A percentile compares a stretch with the other conserved stretches of the same genome.
Conservation (phyloP, 2,888 invertebrate genomes). For the Nephrotoma appendiculata region DNA sequence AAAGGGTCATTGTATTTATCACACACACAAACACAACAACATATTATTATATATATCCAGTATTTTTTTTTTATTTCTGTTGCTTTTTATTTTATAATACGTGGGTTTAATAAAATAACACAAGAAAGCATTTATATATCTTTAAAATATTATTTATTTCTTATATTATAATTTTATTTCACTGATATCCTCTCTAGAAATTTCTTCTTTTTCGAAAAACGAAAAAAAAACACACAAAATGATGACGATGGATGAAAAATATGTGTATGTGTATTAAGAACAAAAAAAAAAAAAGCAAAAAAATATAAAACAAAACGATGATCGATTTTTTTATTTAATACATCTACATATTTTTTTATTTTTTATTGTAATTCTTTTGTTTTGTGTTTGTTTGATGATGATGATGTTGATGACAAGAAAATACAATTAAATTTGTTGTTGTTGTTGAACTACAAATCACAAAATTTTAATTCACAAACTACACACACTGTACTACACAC, state of each 20-base stretch:
- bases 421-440: not conserved
- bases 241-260: conserved; percentile 1
- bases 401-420: conserved; percentile 1
- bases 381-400: not conserved
- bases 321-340: conserved; percentile 1
- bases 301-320: conserved; percentile 1
- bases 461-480: not conserved
- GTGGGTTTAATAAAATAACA: not conserved
- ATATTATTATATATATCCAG: not conserved
- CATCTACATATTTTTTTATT: not conserved
- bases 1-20: conserved; percentile 2
- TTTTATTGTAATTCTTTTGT: not conserved
- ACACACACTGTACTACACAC: not conserved
- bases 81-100: conserved; percentile 1
- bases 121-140: not conserved
- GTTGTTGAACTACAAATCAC: not conserved
- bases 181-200: conserved; percentile 3
- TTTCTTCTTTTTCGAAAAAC: conserved; percentile 1
- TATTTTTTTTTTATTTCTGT: not conserved
- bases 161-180: not conserved
- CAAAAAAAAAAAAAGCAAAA: not conserved
- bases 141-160: not conserved
- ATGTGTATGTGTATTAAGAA: not conserved
- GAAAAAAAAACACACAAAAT: not conserved
- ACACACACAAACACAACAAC: not conserved